Conservation (phyloP, 2,888 invertebrate genomes). For the Phrixothrix hirtus region DNA sequence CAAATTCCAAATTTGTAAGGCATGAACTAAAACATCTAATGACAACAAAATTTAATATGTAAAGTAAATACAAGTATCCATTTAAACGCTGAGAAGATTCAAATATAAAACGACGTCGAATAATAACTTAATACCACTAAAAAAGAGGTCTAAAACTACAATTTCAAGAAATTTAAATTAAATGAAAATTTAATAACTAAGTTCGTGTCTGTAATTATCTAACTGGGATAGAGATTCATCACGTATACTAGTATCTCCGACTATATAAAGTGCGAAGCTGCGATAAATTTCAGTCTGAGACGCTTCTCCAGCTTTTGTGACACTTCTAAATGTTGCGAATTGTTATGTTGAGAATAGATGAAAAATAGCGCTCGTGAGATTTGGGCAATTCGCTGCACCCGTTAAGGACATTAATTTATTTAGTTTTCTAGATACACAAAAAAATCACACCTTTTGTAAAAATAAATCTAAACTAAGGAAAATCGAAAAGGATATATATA, state of each 20-base stretch:
- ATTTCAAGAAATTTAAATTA: slow-evolving; percentile 20
- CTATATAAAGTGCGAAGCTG: slow-evolving; percentile 22
- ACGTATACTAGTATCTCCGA: slow-evolving; percentile 16
- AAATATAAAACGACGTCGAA: slow-evolving; percentile 9
- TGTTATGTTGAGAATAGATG: slow-evolving; percentile 34
- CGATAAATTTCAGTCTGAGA: slow-evolving; percentile 25
- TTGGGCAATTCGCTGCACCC: slow-evolving; percentile 27
- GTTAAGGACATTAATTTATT: slow-evolving; percentile 18
- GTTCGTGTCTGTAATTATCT: slow-evolving; percentile 33
- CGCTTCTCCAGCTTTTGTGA: slow-evolving; percentile 27
- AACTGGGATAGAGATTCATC: slow-evolving; percentile 30
- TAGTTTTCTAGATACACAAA: too few species aligned
- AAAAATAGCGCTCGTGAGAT: slow-evolving; percentile 31
- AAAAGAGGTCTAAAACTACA: slow-evolving; percentile 9
- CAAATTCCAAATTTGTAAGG: too few species aligned
- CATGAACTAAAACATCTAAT: too few species aligned
- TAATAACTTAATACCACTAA: background rate
- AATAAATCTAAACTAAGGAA: too few species aligned
- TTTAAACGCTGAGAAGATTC: too few species aligned
- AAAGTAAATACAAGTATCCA: too few species aligned
- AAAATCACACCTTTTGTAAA: too few species aligned
- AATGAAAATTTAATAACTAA: slow-evolving; percentile 35
- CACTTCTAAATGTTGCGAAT: slow-evolving; percentile 32
- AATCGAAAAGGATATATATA: too few species aligned
- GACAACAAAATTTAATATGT: too few species aligned